Evolutionary conservation across 2,888 invertebrate species (phyloP).

Genomic region (Rutpela maculata): DNA sequence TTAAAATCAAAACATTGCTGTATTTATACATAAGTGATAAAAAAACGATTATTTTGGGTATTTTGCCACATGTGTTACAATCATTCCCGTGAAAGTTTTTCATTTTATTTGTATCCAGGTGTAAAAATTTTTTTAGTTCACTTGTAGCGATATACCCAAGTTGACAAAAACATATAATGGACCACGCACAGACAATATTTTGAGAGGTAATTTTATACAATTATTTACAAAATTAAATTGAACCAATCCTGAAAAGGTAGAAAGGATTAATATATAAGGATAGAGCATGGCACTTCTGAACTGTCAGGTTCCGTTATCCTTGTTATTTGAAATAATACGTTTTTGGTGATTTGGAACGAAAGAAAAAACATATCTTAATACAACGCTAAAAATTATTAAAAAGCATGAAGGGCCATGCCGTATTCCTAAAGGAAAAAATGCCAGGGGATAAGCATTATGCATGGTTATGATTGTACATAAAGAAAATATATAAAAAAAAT

Average conservation of each 20-base stretch:
- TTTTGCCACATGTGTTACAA: not conserved
- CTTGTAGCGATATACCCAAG: slow-evolving; percentile 6
- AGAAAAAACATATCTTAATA: slow-evolving; percentile 42
- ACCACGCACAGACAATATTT: slow-evolving; percentile 35
- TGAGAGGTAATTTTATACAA: slow-evolving; percentile 29
- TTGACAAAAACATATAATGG: not conserved
- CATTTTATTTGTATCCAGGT: not conserved
- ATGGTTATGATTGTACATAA: slow-evolving; percentile 36
- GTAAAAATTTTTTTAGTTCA: not conserved
- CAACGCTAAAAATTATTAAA: slow-evolving; percentile 31
- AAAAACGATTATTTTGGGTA: not conserved
- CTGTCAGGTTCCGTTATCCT: slow-evolving; percentile 72
- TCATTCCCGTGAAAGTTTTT: not conserved
- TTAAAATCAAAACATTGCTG: slow-evolving; percentile 33
- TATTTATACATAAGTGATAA: not conserved
- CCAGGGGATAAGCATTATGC: slow-evolving; percentile 56
- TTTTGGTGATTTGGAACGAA: slow-evolving; percentile 66
- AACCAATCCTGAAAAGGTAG: slow-evolving; percentile 67
- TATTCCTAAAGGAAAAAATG: slow-evolving; percentile 59
- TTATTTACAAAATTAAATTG: slow-evolving; percentile 43
- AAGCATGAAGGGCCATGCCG: slow-evolving; percentile 74
- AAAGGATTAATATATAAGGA: slow-evolving; percentile 54
- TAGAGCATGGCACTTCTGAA: slow-evolving; percentile 73
- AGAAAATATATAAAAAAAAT: slow-evolving; percentile 9
- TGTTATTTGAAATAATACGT: slow-evolving; percentile 50